phyloP scores from a whole-genome alignment of 2,113 vertebrate species.

The Symphodus melops region DNA sequence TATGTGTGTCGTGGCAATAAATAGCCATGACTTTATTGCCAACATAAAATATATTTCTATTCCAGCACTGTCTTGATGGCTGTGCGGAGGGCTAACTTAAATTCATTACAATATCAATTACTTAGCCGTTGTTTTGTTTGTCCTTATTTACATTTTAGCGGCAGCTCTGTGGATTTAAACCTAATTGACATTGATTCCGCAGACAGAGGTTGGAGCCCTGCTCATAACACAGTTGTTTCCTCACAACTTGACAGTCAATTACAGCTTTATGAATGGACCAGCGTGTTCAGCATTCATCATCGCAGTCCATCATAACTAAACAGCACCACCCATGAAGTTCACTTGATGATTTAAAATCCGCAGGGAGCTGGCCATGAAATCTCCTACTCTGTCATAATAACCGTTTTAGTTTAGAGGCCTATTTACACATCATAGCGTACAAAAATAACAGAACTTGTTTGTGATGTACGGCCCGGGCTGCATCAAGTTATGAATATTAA shows the following conservation, averaged over 20 bases:
- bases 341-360: constrained; percentile 50
- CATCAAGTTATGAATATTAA: constrained; percentile 46
- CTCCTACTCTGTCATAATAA: constrained; percentile 31
- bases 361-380: constrained; percentile 30
- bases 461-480: constrained; percentile 40
- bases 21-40: constrained; percentile 30
- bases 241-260: constrained; percentile 63
- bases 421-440: constrained; percentile 40
- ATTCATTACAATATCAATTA: constrained; percentile 46
- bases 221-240: constrained; percentile 39
- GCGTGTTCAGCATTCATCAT: constrained; percentile 50
- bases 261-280: constrained; percentile 58
- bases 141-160: constrained; percentile 50
- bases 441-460: constrained; percentile 46
- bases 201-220: constrained; percentile 30
- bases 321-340: constrained; percentile 35
- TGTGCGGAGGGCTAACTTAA: constrained; percentile 31
- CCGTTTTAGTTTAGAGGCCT: constrained; percentile 32
- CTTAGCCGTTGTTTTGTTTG: constrained; percentile 39
- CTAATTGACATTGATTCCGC: constrained; percentile 55
- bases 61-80: neutral
- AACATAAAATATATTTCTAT: constrained; percentile 28
- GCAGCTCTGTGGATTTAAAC: constrained; percentile 37
- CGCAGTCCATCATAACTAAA: constrained; percentile 5
- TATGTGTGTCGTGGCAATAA: neutral